Conservation (phyloP, 2,797 vertebrate genomes). For the Meda fulgida region DNA sequence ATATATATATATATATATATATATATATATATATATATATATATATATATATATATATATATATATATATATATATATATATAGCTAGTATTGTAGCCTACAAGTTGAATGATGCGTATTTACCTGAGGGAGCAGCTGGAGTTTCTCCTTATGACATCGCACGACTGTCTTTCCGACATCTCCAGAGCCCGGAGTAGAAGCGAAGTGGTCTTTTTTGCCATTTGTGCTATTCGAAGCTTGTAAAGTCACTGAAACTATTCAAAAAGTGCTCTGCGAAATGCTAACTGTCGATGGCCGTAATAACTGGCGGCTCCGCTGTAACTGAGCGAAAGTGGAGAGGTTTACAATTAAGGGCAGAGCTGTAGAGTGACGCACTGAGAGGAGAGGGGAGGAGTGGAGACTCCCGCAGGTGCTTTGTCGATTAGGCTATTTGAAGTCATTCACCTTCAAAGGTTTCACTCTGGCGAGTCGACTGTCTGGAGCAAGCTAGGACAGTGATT, state of each 20-base stretch:
- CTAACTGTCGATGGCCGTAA: too few species aligned
- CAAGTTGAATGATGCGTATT: slow-evolving; percentile 17
- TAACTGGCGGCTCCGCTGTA: background rate
- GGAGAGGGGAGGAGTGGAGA: slow-evolving; percentile 20
- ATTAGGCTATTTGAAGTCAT: background rate
- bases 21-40: too few species aligned
- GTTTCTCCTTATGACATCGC: slow-evolving; percentile 51
- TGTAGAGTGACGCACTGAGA: background rate
- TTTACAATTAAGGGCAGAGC: background rate
- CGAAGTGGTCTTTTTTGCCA: background rate
- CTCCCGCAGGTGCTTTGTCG: background rate
- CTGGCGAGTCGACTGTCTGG: background rate
- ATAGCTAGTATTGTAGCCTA: background rate
- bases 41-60: too few species aligned
- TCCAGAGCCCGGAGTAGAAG: slow-evolving; percentile 61
- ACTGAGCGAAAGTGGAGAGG: background rate
- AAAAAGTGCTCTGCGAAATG: background rate
- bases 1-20: too few species aligned
- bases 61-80: too few species aligned
- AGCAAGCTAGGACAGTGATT: background rate
- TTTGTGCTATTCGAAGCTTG: background rate
- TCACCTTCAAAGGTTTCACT: background rate
- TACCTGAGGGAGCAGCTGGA: slow-evolving; percentile 62
- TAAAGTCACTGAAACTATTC: background rate
- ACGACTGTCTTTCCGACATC: slow-evolving; percentile 46